Conservation (phyloP, 1,140 invertebrate species). For the Lasioglossum albipes region DNA sequence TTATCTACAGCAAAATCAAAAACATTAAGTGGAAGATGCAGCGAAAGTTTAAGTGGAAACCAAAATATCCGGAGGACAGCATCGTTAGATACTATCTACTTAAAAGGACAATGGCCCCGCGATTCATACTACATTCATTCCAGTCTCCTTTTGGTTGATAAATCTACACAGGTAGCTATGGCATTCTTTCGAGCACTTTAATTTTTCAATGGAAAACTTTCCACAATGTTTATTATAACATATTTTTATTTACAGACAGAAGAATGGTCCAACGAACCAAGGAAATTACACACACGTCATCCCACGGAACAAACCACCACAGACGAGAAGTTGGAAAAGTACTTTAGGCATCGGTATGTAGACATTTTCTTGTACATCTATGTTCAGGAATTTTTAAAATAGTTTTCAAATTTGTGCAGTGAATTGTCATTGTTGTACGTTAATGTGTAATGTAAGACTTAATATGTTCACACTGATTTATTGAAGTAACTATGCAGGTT, state of each 20-base stretch:
- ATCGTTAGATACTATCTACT: slow-evolving; percentile 88
- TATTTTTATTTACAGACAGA: slow-evolving; percentile 81
- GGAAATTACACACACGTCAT: slow-evolving; percentile 78
- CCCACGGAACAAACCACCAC: slow-evolving; percentile 75
- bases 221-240: not conserved
- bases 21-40: slow-evolving; percentile 80
- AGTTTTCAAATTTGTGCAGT: not conserved
- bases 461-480: not conserved
- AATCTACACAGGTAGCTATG: slow-evolving; percentile 85
- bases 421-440: no score
- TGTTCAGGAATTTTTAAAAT: not conserved
- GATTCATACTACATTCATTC: slow-evolving; percentile 85
- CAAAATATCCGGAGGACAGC: slow-evolving; percentile 87
- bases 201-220: not conserved
- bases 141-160: slow-evolving; percentile 86
- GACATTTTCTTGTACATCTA: not conserved
- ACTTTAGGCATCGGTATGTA: slow-evolving; percentile 79
- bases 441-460: no score
- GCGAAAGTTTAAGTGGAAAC: slow-evolving; percentile 77
- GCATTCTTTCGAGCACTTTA: not conserved
- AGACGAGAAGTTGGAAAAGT: slow-evolving; percentile 81
- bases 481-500: slow-evolving; percentile 66
- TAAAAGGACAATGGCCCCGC: slow-evolving; percentile 88
- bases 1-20: slow-evolving; percentile 82
- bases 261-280: slow-evolving; percentile 82